Percentiles rank a stretch among this genome's conserved stretches.
Conservation (phyloP, 35 echinoderm and acorn worm species). For the Stichopus chloronotus region DNA sequence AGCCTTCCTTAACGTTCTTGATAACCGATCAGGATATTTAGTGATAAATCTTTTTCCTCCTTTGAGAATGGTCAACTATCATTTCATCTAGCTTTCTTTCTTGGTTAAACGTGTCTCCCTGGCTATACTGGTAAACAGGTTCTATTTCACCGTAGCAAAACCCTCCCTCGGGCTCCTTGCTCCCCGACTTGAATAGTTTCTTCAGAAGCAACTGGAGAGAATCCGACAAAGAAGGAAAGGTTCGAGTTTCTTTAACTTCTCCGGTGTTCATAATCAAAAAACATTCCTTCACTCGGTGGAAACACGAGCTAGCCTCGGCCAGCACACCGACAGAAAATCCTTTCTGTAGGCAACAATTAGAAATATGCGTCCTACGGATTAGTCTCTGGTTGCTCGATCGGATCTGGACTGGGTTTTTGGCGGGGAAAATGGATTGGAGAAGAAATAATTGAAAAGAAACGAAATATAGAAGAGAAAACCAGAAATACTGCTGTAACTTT, state of each 20-base stretch:
- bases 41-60: conserved; percentile 37
- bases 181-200: conserved; percentile 40
- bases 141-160: conserved; percentile 54
- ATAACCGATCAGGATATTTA: conserved; percentile 41
- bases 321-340: conserved; percentile 42
- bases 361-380: conserved; percentile 37
- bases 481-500: background rate
- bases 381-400: conserved; percentile 42
- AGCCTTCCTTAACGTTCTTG: conserved; percentile 26
- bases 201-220: background rate
- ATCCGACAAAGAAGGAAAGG: background rate
- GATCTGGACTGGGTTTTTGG: conserved; percentile 31
- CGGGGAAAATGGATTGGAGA: conserved; percentile 20
- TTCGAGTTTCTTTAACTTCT: conserved; percentile 44
- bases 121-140: conserved; percentile 45
- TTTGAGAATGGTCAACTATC: conserved; percentile 55
- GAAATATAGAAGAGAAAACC: background rate
- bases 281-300: conserved; percentile 46
- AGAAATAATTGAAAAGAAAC: conserved; percentile 24
- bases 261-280: conserved; percentile 26
- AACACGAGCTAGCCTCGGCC: conserved; percentile 43
- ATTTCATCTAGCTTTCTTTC: conserved; percentile 12
- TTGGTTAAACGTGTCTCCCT: conserved; percentile 22
- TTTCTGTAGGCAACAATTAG: conserved; percentile 56
- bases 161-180: conserved; percentile 29